These are phyloP conservation scores for Patella pellucida DNA, from an alignment of 2,888 invertebrate species.

Conservation along the genomic window DNA sequence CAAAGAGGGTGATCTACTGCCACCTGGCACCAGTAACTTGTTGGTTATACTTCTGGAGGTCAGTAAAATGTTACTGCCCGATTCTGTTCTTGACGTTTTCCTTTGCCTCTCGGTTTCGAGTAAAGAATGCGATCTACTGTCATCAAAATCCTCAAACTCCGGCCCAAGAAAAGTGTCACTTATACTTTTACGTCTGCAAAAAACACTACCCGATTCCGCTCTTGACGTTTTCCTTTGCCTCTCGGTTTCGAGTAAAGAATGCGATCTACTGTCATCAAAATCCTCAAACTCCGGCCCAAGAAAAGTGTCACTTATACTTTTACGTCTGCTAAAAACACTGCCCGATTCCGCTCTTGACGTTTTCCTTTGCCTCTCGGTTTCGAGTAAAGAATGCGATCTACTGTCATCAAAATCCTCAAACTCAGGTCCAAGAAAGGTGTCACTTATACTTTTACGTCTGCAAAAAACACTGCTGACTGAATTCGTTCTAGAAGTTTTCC, in stretches of 20 bases:
- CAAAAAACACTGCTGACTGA: neutral
- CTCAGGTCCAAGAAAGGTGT: slow-evolving; percentile 22
- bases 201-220: neutral
- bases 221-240: slow-evolving; percentile 15
- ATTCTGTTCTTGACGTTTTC: slow-evolving; percentile 12
- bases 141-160: slow-evolving; percentile 8
- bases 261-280: neutral
- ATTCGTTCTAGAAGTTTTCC: slow-evolving; percentile 13
- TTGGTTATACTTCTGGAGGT: no score
- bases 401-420: slow-evolving; percentile 1
- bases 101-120: slow-evolving; percentile 11
- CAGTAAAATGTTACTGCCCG: neutral
- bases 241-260: slow-evolving; percentile 2
- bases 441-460: slow-evolving; percentile 14
- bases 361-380: slow-evolving; percentile 9
- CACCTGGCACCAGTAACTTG: no score
- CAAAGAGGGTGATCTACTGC: neutral
- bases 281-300: slow-evolving; percentile 19
- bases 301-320: slow-evolving; percentile 20
- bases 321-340: neutral
- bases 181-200: slow-evolving; percentile 12
- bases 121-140: neutral
- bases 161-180: slow-evolving; percentile 23
- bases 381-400: neutral
- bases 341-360: slow-evolving; percentile 12